Base-by-base conservation (phyloP, 2,797 vertebrate species). In the Arrhamphus sclerolepis region DNA sequence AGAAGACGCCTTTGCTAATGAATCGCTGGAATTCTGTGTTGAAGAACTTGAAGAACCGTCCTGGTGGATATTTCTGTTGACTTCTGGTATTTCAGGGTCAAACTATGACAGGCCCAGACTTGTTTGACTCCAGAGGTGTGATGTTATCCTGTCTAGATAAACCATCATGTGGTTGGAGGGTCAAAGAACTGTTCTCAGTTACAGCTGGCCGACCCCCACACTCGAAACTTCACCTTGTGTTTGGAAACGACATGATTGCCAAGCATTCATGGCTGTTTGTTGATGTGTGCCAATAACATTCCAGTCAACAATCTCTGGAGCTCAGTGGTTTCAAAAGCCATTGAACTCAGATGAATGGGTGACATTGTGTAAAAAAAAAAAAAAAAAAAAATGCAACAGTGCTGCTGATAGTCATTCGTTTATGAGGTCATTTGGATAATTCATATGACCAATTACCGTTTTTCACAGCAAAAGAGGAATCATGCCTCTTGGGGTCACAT, bases 121-220 rank as follows among this genome's bases (percentile, higher is more conserved):
- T 83, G 88, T 87, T 70, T 84, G 72, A 71, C 64, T 56, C 4
- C 0, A 43, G 40, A 75, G 61, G 77, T 83, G 66, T 74, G 66
- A 79, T 71, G 62, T 74, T 62, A 69, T 78, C 77, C 46, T 62
- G 76, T 75, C 78, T 83, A 70, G 61, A 49, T 29, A 31, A 70
- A 5, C 39, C 55, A 38, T 75, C 54, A 75, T 71, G 72, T 64
- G 58, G 52, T 6, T 16, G 9, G 49, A 13, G 68, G 79, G 80
- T 84, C 78, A 85, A 29, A 48, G 52, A 66, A 63, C 77, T 70
- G 71, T 59, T 48, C 62, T 81, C 44, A 26, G 54, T 78, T 78
- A 70, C 63, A 71, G 62, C 55, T 18, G 42, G 16, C 29, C 3
- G 0, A 3, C 17, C 19, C 29, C 39, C 39, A 6, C 52, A 17